Conservation (phyloP, 2,888 invertebrate species). For the Falcaria lacertinaria region DNA sequence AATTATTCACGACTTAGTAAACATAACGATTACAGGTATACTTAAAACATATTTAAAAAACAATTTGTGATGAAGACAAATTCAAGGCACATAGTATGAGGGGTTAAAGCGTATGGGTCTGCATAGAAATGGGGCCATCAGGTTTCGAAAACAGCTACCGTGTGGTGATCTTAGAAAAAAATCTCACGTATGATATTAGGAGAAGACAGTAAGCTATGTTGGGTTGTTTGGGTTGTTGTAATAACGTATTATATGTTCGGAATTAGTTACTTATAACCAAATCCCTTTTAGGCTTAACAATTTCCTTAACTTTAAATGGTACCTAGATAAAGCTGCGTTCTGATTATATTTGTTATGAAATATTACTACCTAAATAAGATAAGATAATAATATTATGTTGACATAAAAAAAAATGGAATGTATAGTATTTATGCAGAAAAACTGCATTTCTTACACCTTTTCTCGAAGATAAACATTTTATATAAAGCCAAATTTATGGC, state of each 20-base stretch:
- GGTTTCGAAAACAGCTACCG: conserved; percentile 54
- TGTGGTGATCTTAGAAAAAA: conserved; percentile 46
- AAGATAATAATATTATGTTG: too few relatives aligned
- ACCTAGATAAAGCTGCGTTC: too few relatives aligned
- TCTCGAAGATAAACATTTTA: conserved; percentile 27
- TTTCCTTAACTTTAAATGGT: too few relatives aligned
- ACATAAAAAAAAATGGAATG: too few relatives aligned
- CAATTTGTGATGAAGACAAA: conserved; percentile 38
- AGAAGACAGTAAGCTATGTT: conserved; percentile 45
- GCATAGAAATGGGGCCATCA: conserved; percentile 65
- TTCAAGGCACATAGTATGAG: conserved; percentile 56
- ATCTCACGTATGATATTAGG: conserved; percentile 56
- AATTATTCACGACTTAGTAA: too few relatives aligned
- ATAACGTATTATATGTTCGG: not conserved
- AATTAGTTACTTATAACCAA: not conserved
- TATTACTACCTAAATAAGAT: too few relatives aligned
- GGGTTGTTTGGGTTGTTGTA: not conserved
- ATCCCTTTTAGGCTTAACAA: too few relatives aligned
- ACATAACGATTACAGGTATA: not conserved
- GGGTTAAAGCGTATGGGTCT: conserved; percentile 34
- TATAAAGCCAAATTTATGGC: conserved; percentile 60
- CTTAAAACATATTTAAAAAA: conserved; percentile 33
- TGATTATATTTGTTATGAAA: too few relatives aligned
- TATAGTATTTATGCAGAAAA: conserved; percentile 18
- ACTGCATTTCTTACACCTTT: conserved; percentile 19